Base-by-base conservation (phyloP, 2,797 vertebrate genomes). In the Diplodus sargus region DNA sequence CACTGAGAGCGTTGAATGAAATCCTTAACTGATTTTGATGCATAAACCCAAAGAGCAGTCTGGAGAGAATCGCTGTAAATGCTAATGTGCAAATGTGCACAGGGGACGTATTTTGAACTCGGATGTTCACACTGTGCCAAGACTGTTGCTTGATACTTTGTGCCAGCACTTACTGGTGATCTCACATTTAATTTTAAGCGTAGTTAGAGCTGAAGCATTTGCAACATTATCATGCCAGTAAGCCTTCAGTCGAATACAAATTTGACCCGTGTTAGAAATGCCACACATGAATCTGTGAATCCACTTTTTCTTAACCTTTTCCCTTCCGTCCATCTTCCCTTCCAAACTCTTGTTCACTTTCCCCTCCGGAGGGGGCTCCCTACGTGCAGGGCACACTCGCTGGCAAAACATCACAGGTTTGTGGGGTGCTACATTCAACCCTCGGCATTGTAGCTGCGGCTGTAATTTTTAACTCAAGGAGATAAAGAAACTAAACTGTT, bases 21-120 rank as follows among this genome's bases (percentile, higher is more conserved):
- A 89, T 75, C 67, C 57, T 85, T 66, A 81, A 87, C 75, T 72
- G 79, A 84, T 84, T 89, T 79, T 82, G 76, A 60, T 80, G 57
- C 79, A 68, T 85, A 87, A 84, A 64, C 10, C n/a, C 67, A 78
- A 70, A 83, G 73, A 83, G 79, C 74, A 57, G 83, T 85, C 53
- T 58, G 62, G 42, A 79, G 75, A 85, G 73, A 89, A 88, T 83
- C 68, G 51, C 76, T 85, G 85, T 83, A 86, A 86, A 86, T 88
- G 78, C 61, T 70, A 84, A 90, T 85, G 77, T 87, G 61, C 69
- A 76, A 85, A 83, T 66, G 72, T 82, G 81, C 63, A 72, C 53
- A 63, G 2, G 62, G 78, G 63, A 79, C 28, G 57, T 48, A 83
- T 78, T 86, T 74, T 70, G 52, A 76, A 64, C 59, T 79, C 0